Evolutionary conservation across 2,113 vertebrate genomes (phyloP), one percentile per base, ranked within the genome.

Genomic region (Festucalex cinctus): DNA sequence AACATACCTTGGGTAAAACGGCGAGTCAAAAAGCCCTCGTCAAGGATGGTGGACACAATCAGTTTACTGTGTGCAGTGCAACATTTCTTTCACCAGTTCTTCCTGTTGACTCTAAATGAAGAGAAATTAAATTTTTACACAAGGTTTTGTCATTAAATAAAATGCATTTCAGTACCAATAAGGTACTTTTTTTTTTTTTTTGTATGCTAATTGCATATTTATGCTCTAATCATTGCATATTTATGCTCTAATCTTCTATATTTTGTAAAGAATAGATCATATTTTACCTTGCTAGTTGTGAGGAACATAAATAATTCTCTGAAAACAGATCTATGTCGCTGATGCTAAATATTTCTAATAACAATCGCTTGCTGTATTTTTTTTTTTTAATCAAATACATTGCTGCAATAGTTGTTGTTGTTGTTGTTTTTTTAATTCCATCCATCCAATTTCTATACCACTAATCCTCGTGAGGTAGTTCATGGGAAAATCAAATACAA

Each of bases 1-100:
- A 67, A 71, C 37, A 20, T 51, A 41, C 8, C 56, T 17, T 10
- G 20, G 28, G 19, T 6, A 66, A 71, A n/a, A 78, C 16, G 39
- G 10, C 16, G 17, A 22, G 28, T 60, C 36, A 20, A 60, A 19
- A 48, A 10, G 8, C 7, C 13, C 0, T 28, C 0, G 0, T 7
- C 20, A n/a, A 2, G 41, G 46, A 28, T 62, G 26, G 6, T 32
- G 28, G 28, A 5, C 1, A 12, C 13, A 14, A 54, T 54, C 6
- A 32, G 32, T 35, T 19, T 19, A 9, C 54, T 9, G 16, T 6
- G 17, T 2, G 2, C 16, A 20, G 44, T 46, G 44, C 44, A 19
- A 19, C 6, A 46, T 19, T 46, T 46, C 44, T 39, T 39, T 16
- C 20, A 6, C 19, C 19, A 13, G 2, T 61, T 14, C n/a, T 22